A percentile compares a stretch with the other conserved stretches of the same genome.
Conservation (phyloP, 2,113 vertebrate species). For the Prolemur simus region DNA sequence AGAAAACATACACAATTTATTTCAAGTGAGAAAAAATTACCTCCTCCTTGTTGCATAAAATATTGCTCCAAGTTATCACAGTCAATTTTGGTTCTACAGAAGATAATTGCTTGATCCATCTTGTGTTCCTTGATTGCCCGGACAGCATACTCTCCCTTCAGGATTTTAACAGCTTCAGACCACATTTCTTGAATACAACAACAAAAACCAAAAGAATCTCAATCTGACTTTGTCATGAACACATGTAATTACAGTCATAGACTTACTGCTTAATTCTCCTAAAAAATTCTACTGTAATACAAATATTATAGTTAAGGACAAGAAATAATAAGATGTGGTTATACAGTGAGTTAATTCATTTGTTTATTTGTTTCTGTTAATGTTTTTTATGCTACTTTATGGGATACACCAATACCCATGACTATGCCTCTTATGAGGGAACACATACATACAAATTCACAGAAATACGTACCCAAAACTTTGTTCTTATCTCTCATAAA, state of each 20-base stretch:
- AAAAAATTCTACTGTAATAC: not conserved
- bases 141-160: conserved; percentile 95
- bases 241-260: not conserved
- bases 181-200: conserved; percentile 91
- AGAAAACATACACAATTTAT: not conserved
- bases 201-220: conserved; percentile 32
- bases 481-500: not conserved
- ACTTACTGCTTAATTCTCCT: not conserved
- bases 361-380: not conserved
- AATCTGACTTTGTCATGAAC: not conserved
- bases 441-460: not conserved
- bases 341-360: not conserved
- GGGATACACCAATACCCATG: not conserved
- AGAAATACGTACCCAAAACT: not conserved
- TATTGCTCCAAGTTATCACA: conserved; percentile 98
- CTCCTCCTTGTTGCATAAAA: conserved; percentile 97
- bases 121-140: conserved; percentile 98
- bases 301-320: not conserved
- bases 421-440: conserved; percentile 87
- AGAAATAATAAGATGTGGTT: not conserved
- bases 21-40: conserved; percentile 78
- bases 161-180: conserved; percentile 97
- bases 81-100: conserved; percentile 98
- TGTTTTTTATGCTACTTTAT: not conserved
- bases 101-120: conserved; percentile 99